Evolutionary conservation across 1,140 invertebrate species (phyloP).

Genomic region (Pantala flavescens): DNA sequence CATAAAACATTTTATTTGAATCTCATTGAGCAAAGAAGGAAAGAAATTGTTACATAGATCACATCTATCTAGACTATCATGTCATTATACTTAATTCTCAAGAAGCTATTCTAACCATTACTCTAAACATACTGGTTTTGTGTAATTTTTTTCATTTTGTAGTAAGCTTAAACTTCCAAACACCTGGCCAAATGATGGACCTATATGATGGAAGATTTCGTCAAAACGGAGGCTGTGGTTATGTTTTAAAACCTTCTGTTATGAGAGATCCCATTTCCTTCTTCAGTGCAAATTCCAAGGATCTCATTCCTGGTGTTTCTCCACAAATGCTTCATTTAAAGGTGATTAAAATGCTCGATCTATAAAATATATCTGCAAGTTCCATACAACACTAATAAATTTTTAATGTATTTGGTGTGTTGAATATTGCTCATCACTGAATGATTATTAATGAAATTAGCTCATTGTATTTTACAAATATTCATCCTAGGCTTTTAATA

Average conservation of each 20-base stretch:
- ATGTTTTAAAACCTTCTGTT: conserved; percentile 47
- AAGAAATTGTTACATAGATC: too few species aligned
- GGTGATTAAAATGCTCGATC: conserved; percentile 28
- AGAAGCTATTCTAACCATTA: too few species aligned
- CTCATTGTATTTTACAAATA: too few species aligned
- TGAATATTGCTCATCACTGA: too few species aligned
- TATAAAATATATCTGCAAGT: conserved; percentile 11
- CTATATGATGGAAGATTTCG: conserved; percentile 47
- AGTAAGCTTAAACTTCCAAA: conserved; percentile 48
- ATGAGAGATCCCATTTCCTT: conserved; percentile 38
- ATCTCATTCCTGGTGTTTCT: conserved; percentile 42
- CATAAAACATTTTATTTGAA: too few species aligned
- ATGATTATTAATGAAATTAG: too few species aligned
- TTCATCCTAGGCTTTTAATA: too few species aligned
- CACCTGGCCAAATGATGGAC: conserved; percentile 43
- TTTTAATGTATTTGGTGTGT: too few species aligned
- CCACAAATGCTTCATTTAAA: conserved; percentile 45
- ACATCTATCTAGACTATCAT: too few species aligned
- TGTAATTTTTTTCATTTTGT: conserved; percentile 18
- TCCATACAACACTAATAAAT: conserved; percentile 2
- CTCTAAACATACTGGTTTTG: too few species aligned
- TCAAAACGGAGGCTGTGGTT: conserved; percentile 52
- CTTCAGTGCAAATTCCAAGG: conserved; percentile 40
- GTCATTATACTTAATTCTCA: too few species aligned
- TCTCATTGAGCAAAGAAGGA: too few species aligned